phyloP scores from a whole-genome alignment of 2,113 vertebrate genomes.

The Ophthalmolycus amberensis region DNA sequence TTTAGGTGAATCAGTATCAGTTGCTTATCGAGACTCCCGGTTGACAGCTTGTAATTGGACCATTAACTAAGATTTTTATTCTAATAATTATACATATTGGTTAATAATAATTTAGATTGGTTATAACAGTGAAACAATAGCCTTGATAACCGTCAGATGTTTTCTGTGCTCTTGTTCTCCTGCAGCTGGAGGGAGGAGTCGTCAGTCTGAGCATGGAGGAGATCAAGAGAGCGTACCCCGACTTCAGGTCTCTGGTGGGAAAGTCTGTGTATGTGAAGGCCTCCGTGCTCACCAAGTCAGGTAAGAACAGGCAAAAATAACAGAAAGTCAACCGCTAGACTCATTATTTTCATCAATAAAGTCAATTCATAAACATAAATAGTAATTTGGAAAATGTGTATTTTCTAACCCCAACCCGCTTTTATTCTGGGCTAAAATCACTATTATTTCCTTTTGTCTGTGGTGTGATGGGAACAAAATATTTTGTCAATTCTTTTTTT shows the following conservation, averaged over 20 bases:
- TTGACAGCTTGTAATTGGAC: background rate
- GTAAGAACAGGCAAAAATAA: slow-evolving; percentile 43
- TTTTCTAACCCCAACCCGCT: no score
- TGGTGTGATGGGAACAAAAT: no score
- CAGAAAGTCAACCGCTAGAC: background rate
- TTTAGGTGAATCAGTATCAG: background rate
- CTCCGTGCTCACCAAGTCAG: slow-evolving; percentile 81
- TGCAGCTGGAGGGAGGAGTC: slow-evolving; percentile 76
- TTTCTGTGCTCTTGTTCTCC: background rate
- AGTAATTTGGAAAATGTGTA: no score
- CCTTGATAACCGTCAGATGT: background rate
- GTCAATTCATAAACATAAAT: no score
- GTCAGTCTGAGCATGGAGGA: slow-evolving; percentile 75
- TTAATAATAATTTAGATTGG: background rate
- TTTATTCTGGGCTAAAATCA: no score
- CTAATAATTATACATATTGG: background rate
- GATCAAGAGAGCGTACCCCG: slow-evolving; percentile 69
- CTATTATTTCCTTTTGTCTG: no score
- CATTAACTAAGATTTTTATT: background rate
- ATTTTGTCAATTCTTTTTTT: no score
- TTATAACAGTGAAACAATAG: no score
- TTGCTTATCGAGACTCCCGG: background rate
- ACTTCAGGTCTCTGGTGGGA: slow-evolving; percentile 71
- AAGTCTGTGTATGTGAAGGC: slow-evolving; percentile 81
- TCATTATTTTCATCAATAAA: no score